Percentiles rank a stretch among this genome's conserved stretches.
phyloP scores from a whole-genome alignment of 2,888 invertebrate genomes.

The Oscheius sp. region DNA sequence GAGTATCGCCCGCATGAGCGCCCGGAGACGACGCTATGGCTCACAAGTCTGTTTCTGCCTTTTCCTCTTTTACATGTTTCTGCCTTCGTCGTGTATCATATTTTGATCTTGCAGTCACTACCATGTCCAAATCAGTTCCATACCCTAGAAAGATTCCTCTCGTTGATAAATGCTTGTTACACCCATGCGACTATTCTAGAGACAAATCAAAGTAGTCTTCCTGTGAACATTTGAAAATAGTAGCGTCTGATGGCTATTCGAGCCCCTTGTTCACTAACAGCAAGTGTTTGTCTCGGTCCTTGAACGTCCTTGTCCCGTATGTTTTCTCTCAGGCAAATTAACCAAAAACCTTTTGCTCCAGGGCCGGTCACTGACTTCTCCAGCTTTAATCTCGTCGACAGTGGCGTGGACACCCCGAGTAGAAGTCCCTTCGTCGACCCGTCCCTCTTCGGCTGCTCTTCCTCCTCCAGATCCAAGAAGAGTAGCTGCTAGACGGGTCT shows the following conservation, averaged over 20 bases:
- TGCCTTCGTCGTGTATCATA: neutral
- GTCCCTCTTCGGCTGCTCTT: constrained; percentile 7
- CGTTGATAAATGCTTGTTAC: too few species aligned
- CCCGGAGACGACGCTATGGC: constrained; percentile 24
- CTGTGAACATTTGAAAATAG: too few species aligned
- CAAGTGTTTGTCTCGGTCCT: neutral
- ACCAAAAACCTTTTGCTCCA: neutral
- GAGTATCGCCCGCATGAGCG: constrained; percentile 27
- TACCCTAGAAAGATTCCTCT: neutral
- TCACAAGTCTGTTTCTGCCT: constrained; percentile 12
- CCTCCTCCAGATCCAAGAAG: constrained; percentile 32
- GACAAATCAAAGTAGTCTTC: too few species aligned
- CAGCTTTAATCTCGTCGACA: constrained; percentile 49
- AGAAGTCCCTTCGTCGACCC: constrained; percentile 31
- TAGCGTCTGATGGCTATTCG: too few species aligned
- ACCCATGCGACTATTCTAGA: too few species aligned
- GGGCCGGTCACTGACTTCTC: constrained; percentile 55
- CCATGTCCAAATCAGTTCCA: neutral
- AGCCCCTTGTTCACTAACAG: too few species aligned
- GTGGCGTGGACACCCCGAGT: constrained; percentile 52
- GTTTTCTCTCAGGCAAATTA: constrained; percentile 5
- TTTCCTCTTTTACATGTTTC: neutral
- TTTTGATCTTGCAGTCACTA: neutral
- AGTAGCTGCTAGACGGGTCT: constrained; percentile 1
- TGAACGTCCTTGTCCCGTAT: constrained; percentile 1